phyloP scores from a whole-genome alignment of 2,113 vertebrate species.

The Neolamprologus brichardi region DNA sequence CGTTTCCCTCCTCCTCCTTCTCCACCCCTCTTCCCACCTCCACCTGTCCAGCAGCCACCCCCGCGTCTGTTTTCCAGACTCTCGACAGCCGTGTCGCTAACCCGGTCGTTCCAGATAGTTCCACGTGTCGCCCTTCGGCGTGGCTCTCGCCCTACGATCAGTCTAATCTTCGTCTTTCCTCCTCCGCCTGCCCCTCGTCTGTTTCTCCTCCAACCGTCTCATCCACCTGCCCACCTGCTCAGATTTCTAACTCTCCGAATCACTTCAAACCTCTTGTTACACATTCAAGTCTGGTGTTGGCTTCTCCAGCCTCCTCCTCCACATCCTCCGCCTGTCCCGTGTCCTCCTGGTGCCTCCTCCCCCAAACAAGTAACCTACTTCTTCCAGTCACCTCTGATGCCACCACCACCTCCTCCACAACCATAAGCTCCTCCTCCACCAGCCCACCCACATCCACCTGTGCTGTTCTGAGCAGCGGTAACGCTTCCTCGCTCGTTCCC shows the following conservation, averaged over 20 bases:
- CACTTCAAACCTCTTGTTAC: neutral
- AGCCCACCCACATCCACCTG: neutral
- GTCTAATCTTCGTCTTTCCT: neutral
- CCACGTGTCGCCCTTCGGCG: neutral
- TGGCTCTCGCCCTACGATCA: neutral
- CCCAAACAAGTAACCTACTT: neutral
- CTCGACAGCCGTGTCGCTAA: neutral
- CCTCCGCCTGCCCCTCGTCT: neutral
- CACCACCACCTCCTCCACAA: neutral
- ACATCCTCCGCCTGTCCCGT: neutral
- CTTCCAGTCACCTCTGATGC: rapidly evolving
- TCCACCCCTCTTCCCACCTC: neutral
- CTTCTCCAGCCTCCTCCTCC: neutral
- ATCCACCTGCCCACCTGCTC: neutral
- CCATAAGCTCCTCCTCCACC: neutral
- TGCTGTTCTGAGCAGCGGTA: neutral
- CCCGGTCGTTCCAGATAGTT: neutral
- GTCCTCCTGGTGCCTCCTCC: neutral
- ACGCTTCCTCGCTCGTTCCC: neutral
- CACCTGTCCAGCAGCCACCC: neutral
- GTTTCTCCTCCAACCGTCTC: neutral
- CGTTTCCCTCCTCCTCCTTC: neutral
- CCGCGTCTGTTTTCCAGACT: neutral
- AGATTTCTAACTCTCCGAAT: neutral
- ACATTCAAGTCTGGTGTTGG: neutral